phyloP scores from a whole-genome alignment of 1,140 invertebrate species.

The Caenorhabditis elegans region WBcel235 BX284605.5:14231501-14232000 shows the following conservation, averaged over 20 bases:
- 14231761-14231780: conserved; percentile 31
- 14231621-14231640: neutral
- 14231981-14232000: conserved; percentile 21
- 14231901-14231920: neutral
- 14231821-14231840: neutral
- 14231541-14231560: too few relatives aligned
- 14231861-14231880: conserved; percentile 18
- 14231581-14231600: too few relatives aligned
- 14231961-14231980: neutral
- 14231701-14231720: conserved; percentile 18
- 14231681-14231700: conserved; percentile 32
- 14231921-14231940: neutral
- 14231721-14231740: neutral
- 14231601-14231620: conserved; percentile 12
- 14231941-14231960: neutral
- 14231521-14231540: too few relatives aligned
- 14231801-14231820: neutral
- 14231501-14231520: too few relatives aligned
- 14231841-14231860: neutral
- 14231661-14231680: conserved; percentile 26
- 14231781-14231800: conserved; percentile 19
- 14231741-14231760: neutral
- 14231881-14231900: neutral
- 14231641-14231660: neutral
- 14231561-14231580: too few relatives aligned